A percentile compares a stretch with the other conserved stretches of the same genome.
Evolutionary conservation across 1,140 invertebrate genomes (phyloP).

Genomic region (Aporrectodea caliginosa): DNA sequence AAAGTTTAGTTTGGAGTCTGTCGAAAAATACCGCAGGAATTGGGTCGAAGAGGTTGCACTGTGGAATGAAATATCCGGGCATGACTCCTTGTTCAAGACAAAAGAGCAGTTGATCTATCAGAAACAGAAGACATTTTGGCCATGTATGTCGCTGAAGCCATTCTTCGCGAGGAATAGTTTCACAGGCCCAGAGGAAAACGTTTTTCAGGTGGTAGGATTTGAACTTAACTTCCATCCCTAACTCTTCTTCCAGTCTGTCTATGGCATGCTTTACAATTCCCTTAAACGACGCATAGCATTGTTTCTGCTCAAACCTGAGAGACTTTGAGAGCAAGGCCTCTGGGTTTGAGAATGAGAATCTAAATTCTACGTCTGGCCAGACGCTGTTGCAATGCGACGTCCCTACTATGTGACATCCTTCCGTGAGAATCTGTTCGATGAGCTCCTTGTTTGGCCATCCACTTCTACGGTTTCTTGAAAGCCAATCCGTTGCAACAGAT

Average conservation of each 20-base stretch:
- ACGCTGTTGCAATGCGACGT: neutral
- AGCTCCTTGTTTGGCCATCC: neutral
- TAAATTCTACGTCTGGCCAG: neutral
- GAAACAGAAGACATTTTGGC: neutral
- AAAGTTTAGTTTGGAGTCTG: neutral
- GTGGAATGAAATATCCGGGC: neutral
- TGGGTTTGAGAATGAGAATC: neutral
- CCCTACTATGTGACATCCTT: neutral
- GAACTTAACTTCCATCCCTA: neutral
- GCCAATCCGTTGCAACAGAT: neutral
- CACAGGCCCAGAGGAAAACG: neutral
- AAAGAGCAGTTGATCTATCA: neutral
- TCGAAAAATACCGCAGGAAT: neutral
- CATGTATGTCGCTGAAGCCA: neutral
- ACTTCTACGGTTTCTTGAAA: neutral
- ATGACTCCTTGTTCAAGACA: neutral
- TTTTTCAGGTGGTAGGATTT: constrained; percentile 1
- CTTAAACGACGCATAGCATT: neutral
- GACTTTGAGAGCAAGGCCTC: neutral
- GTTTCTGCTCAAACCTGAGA: neutral
- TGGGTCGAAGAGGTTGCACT: neutral
- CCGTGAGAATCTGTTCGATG: neutral
- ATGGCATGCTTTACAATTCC: neutral
- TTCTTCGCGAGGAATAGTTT: neutral
- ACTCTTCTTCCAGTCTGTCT: neutral